These are phyloP conservation scores for Scolopax mira DNA, from an alignment of 2,113 vertebrate genomes.

Conservation along the genomic window DNA sequence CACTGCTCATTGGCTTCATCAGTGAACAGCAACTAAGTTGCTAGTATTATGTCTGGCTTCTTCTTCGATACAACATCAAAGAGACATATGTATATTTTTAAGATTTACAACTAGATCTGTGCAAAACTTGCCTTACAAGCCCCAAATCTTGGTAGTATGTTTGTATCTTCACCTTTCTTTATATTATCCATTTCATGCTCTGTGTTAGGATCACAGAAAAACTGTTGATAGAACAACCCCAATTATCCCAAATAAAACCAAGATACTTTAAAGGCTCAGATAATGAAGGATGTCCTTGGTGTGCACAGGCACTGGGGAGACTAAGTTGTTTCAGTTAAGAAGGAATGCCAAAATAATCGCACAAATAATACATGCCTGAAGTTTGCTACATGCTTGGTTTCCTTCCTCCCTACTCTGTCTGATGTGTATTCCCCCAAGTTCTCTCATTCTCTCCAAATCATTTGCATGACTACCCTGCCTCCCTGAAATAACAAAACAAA, in stretches of 20 bases:
- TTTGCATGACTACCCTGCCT: neutral
- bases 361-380: conserved; percentile 8
- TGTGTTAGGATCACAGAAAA: conserved; percentile 12
- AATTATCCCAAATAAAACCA: conserved; percentile 32
- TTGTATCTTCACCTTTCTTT: conserved; percentile 29
- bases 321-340: neutral
- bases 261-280: neutral
- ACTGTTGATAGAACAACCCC: neutral
- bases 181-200: neutral
- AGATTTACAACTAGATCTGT: conserved; percentile 12
- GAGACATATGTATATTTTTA: conserved; percentile 54
- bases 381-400: conserved; percentile 13
- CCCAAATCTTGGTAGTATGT: neutral
- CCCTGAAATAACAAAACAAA: neutral
- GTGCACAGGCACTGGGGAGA: neutral
- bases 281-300: neutral
- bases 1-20: conserved; percentile 30
- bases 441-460: neutral
- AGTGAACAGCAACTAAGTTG: neutral
- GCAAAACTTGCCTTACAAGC: conserved; percentile 32
- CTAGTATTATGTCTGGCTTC: conserved; percentile 4
- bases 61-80: conserved; percentile 51
- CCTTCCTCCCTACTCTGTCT: neutral
- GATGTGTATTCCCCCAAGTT: conserved; percentile 15
- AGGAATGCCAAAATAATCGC: conserved; percentile 19